Conservation (phyloP, 2,113 vertebrate species). For the Pundamilia nyererei region DNA sequence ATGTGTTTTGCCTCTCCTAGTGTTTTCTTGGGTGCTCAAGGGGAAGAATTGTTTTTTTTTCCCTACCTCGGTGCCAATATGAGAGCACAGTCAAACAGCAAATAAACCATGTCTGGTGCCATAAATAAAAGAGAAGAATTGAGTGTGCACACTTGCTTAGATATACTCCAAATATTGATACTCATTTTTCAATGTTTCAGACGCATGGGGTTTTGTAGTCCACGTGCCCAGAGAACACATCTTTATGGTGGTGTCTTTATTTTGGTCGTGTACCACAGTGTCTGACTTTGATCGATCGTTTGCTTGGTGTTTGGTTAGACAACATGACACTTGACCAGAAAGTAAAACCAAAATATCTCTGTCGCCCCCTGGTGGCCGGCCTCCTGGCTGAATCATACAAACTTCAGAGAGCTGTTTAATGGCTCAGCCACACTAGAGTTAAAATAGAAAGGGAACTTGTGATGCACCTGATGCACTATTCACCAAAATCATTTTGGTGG, state of each 20-base stretch:
- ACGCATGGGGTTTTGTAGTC: not conserved
- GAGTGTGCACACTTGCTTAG: not conserved
- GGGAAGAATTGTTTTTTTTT: not conserved
- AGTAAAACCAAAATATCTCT: not conserved
- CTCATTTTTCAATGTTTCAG: not conserved
- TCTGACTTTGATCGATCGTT: not conserved
- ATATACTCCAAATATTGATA: not conserved
- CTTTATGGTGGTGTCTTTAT: not conserved
- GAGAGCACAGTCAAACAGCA: slow-evolving; percentile 4
- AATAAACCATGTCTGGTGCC: slow-evolving; percentile 4
- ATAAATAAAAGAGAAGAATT: slow-evolving; percentile 3
- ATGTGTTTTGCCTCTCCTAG: not conserved
- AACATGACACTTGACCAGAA: not conserved
- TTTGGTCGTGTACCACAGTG: not conserved
- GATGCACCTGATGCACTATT: not conserved
- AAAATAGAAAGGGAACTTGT: not conserved
- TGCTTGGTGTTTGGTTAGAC: not conserved
- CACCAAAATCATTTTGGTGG: not conserved
- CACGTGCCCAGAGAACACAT: not conserved
- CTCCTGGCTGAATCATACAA: not conserved
- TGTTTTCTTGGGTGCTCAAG: slow-evolving; percentile 11
- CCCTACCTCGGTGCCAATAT: not conserved
- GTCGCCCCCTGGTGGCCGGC: not conserved
- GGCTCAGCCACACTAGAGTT: not conserved
- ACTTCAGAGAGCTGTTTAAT: not conserved